Percentiles rank a stretch among this genome's conserved stretches.
These are phyloP conservation scores for Halyomorpha halys DNA, from an alignment of 1,140 invertebrate genomes.

Conservation along the genomic window DNA sequence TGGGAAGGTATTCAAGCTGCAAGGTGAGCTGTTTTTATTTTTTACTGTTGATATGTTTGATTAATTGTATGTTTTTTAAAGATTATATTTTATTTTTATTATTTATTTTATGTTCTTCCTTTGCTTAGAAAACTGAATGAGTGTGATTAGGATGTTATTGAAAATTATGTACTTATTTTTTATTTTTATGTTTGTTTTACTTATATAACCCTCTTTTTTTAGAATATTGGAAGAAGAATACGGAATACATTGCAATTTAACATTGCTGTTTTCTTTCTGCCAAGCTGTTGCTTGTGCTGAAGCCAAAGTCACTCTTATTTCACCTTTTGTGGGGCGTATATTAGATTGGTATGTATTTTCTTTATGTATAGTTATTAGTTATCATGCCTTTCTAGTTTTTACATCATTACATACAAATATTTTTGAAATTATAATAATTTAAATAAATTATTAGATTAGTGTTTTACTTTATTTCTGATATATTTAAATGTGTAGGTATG, in stretches of 20 bases:
- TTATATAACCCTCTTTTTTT: not conserved
- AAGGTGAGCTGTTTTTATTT: conserved; percentile 46
- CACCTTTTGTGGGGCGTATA: conserved; percentile 81
- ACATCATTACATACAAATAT: too few species aligned
- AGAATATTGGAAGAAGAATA: conserved; percentile 83
- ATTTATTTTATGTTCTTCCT: too few species aligned
- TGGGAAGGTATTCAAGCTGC: conserved; percentile 99
- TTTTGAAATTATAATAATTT: too few species aligned
- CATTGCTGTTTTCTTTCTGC: conserved; percentile 86
- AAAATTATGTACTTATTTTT: not conserved
- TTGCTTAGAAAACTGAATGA: too few species aligned
- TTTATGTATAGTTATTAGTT: not conserved
- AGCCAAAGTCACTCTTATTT: conserved; percentile 93
- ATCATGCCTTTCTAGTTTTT: not conserved
- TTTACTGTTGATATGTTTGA: not conserved
- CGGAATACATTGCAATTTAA: conserved; percentile 96
- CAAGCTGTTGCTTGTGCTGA: conserved; percentile 98
- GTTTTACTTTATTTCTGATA: not conserved
- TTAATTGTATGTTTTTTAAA: too few species aligned
- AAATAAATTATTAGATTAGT: too few species aligned
- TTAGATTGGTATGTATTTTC: conserved; percentile 74
- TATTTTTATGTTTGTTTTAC: not conserved
- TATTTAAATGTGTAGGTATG: conserved; percentile 48
- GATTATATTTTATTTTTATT: too few species aligned
- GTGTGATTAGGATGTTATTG: too few species aligned